A percentile compares a stretch with the other conserved stretches of the same genome.
Conservation (phyloP, 2,797 vertebrate genomes). For the Scomberomorus guttatus region DNA sequence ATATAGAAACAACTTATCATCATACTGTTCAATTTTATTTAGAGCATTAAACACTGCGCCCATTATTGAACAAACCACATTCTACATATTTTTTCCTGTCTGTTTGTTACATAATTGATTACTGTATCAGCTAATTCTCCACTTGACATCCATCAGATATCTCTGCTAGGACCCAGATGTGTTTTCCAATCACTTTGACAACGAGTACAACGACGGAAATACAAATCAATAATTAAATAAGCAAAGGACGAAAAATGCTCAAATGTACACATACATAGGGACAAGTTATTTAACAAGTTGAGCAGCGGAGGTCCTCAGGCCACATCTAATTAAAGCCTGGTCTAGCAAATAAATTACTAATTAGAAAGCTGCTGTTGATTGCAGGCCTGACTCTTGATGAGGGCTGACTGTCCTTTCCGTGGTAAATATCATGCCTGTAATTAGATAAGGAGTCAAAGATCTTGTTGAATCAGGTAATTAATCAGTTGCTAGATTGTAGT, state of each 20-base stretch:
- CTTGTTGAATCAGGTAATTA: constrained; percentile 69
- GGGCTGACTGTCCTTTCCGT: constrained; percentile 63
- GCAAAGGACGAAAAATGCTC: neutral
- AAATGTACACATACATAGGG: constrained; percentile 4
- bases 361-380: constrained; percentile 74
- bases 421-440: constrained; percentile 79
- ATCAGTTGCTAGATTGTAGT: constrained; percentile 65
- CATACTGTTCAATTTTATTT: constrained; percentile 21
- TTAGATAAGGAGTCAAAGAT: constrained; percentile 77
- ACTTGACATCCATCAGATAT: neutral
- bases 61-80: neutral
- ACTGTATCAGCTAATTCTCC: constrained; percentile 6
- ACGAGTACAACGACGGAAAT: neutral
- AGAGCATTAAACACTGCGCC: constrained; percentile 9
- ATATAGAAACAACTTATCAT: constrained; percentile 59
- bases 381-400: constrained; percentile 62
- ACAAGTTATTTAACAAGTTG: constrained; percentile 36
- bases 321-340: constrained; percentile 67
- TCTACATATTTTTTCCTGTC: neutral
- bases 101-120: constrained; percentile 35
- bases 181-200: neutral
- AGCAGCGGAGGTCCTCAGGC: constrained; percentile 37
- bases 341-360: constrained; percentile 71
- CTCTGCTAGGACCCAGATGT: neutral
- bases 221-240: neutral